Percentiles rank a stretch among this genome's conserved stretches.
Conservation (phyloP, 2,888 invertebrate species). For the Agrochola circellaris region DNA sequence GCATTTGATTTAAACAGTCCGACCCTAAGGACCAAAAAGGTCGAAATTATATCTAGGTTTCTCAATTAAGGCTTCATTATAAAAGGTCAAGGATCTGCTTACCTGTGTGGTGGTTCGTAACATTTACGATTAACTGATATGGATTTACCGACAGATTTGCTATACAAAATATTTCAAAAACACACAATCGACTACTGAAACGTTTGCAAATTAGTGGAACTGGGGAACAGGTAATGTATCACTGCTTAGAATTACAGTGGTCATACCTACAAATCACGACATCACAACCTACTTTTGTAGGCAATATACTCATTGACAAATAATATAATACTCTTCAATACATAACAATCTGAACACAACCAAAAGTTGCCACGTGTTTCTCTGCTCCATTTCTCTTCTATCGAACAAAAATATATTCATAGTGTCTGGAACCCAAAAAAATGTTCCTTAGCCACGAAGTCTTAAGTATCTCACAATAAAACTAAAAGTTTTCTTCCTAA, state of each 20-base stretch:
- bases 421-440: constrained; percentile 37
- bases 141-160: neutral
- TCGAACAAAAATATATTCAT: constrained; percentile 36
- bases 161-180: neutral
- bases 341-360: constrained; percentile 14
- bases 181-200: neutral
- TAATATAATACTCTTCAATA: neutral
- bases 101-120: neutral
- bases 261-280: neutral
- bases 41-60: constrained; percentile 11
- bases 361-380: constrained; percentile 9
- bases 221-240: neutral
- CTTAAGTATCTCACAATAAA: constrained; percentile 47
- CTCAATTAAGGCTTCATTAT: constrained; percentile 25
- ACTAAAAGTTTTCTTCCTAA: constrained; percentile 45
- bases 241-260: neutral
- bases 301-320: neutral
- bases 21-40: constrained; percentile 11
- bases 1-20: neutral
- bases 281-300: neutral
- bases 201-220: neutral
- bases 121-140: neutral
- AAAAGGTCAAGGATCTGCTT: neutral
- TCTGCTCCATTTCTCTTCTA: constrained; percentile 15
- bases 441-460: constrained; percentile 23